phyloP scores from a whole-genome alignment of 2,113 vertebrate species.

The Pyxicephalus adspersus region DNA sequence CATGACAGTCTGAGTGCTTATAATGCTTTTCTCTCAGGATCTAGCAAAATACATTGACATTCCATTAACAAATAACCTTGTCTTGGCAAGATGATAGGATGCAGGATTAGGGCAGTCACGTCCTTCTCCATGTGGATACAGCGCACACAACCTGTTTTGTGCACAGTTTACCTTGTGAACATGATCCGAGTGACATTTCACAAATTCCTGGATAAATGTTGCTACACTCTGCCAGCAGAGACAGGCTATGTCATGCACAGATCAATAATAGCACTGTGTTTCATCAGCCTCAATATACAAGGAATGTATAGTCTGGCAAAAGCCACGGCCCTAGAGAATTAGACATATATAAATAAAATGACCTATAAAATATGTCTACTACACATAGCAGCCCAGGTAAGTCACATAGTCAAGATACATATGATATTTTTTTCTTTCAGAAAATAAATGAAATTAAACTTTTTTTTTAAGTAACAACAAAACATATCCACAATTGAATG shows the following conservation, averaged over 20 bases:
- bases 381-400: constrained; percentile 61
- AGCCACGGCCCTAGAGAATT: constrained; percentile 83
- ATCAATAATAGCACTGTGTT: constrained; percentile 79
- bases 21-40: constrained; percentile 62
- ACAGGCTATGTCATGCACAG: constrained; percentile 78
- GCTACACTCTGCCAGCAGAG: constrained; percentile 77
- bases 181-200: constrained; percentile 87
- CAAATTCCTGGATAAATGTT: constrained; percentile 90
- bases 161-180: constrained; percentile 80
- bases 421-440: too few relatives aligned
- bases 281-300: constrained; percentile 80
- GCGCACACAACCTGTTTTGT: constrained; percentile 70
- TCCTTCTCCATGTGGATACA: constrained; percentile 76
- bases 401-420: constrained; percentile 42
- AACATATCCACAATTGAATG: too few relatives aligned
- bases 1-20: constrained; percentile 61
- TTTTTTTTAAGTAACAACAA: too few relatives aligned
- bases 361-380: constrained; percentile 63
- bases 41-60: constrained; percentile 68
- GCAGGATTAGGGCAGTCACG: constrained; percentile 70
- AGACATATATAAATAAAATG: constrained; percentile 75
- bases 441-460: too few relatives aligned
- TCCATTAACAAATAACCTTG: constrained; percentile 72
- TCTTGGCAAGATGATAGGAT: constrained; percentile 67
- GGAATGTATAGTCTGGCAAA: constrained; percentile 77